Base-by-base conservation (phyloP, 2,888 invertebrate genomes). In the Pimpla rufipes region DNA sequence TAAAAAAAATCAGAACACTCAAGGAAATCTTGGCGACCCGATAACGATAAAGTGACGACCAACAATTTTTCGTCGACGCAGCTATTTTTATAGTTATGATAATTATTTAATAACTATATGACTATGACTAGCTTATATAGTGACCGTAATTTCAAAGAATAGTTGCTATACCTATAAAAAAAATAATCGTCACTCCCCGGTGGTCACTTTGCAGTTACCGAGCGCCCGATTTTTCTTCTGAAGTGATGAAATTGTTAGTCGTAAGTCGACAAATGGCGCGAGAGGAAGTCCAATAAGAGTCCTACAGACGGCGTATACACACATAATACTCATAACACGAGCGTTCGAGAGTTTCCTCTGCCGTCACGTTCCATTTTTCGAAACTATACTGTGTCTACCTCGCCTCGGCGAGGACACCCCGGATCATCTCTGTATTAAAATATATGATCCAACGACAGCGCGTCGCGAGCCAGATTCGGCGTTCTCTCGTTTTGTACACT, bases 331-430 rank as follows among this genome's bases (percentile, higher is more conserved):
- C 55, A 40, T 40, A 40, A 55, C 40, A 55, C 21, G 71, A 71
- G 23, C 37, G 16, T 16, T 62, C 42, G 47, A 67, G 67, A 57
- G 42, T 57, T 71, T 40, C 37, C 37, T 42, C 7, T 16, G 47
- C 55, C 40, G 55, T 70, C 21, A 67, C 52, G 42, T 70, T 55
- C 40, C 42, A 70, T 52, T 57, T 70, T 55, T 55, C 52, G 40
- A 71, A 57, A 71, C 70, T 71, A 70, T 70, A 71, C 40, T 40
- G 70, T 71, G 55, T 71, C 70, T 71, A 55, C 70, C n/a, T 71
- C 42, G 55, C 55, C 55, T 42, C 23, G 70, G 55, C 55, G 70
- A 42, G 55, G 62, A 62, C 40, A 37, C 16, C 23, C 45, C 37
- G 10, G n/a, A 47, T 55, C 23, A n/a, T 55, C 40, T 70, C 52